Evolutionary conservation across 35 echinoderm and acorn worm species (phyloP), one percentile per base, ranked within the genome.

Genomic region (Heliocidaris tuberculata): DNA sequence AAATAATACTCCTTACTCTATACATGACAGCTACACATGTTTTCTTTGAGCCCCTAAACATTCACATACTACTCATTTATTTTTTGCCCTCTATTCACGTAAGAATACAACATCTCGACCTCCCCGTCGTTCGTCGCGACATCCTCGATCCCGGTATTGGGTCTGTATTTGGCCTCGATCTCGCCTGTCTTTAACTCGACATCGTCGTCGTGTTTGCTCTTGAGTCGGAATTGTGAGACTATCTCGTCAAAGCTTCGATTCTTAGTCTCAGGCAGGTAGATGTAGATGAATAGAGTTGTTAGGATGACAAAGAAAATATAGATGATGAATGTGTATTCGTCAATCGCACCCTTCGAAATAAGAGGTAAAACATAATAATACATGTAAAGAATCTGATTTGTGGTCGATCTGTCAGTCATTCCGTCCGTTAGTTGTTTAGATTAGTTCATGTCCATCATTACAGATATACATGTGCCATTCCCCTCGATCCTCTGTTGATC

Each of bases 251-350:
- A 96, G 24, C 94, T 96, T 35, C 86, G 95, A 93, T 97, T 97
- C 90, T 97, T 99, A 0, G 98, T 99, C 92, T 99, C 98, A 8
- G 98, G 98, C 6, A 99, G 93, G 86, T 94, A 95, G 94, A 97
- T 95, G 92, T 93, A 97, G 6, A 86, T 96, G 86, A 99, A 97
- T 5, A 96, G 42, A 9, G 94, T 93, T 35, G 93, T 95, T 2
- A 95, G 17, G 19, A 95, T 48, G 4, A 97, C 60, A 85, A 99
- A 96, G 2, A 94, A 86, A 50, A 97, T 97, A 88, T 95, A 99
- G 3, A 99, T 54, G 19, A 99, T 59, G 92, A 99, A 99, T 0
- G 96, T 94, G 60, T 95, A 99, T 2, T 86, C 98, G 50, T 95
- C 95, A 59, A 99, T 95, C 48, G 89, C 94, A 27, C 94, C 93